These are phyloP conservation scores for Panurus biarmicus DNA, from an alignment of 2,113 vertebrate genomes.

Conservation along the genomic window DNA sequence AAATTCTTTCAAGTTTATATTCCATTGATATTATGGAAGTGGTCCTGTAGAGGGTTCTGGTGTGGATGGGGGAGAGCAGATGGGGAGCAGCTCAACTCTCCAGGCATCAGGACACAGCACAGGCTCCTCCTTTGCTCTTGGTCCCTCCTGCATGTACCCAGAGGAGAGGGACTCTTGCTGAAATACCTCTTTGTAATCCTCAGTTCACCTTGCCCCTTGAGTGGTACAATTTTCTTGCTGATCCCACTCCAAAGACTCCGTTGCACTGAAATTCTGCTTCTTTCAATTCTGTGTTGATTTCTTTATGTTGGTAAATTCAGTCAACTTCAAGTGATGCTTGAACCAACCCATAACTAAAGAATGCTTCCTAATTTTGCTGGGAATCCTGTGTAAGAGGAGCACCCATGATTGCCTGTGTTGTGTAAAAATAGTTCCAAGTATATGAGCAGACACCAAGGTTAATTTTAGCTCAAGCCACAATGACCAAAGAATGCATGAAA, in stretches of 20 bases:
- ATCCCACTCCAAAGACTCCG: not conserved
- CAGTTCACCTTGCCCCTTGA: not conserved
- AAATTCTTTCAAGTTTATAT: not conserved
- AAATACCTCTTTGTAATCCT: not conserved
- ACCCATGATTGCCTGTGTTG: not conserved
- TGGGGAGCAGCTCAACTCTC: not conserved
- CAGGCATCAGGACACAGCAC: not conserved
- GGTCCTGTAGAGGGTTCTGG: not conserved
- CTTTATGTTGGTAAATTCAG: not conserved
- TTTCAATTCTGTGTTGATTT: not conserved
- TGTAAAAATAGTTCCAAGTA: not conserved
- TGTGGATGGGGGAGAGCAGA: not conserved
- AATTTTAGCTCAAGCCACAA: not conserved
- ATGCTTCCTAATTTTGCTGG: not conserved
- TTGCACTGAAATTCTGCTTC: not conserved
- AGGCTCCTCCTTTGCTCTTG: not conserved
- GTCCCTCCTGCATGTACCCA: fast-evolving
- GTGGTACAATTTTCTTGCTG: not conserved
- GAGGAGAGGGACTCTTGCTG: not conserved
- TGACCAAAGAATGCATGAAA: not conserved
- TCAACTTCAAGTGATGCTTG: not conserved
- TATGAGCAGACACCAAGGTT: not conserved
- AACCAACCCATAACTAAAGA: not conserved
- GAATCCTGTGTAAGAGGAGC: not conserved
- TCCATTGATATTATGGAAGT: not conserved